Conservation (phyloP, 2,888 invertebrate genomes). For the Tenthredo notha region DNA sequence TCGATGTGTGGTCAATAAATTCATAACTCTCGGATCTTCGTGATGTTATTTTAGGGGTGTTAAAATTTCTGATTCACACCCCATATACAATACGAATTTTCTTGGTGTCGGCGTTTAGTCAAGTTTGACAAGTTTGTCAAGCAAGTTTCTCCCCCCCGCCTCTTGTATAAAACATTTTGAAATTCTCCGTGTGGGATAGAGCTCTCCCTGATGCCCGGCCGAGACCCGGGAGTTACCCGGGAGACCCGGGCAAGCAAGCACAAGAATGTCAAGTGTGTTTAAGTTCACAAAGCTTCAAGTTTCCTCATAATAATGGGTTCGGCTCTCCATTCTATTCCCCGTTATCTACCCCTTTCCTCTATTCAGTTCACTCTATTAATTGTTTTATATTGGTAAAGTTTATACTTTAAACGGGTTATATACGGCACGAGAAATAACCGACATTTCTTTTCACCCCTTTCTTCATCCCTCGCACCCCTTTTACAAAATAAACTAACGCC, state of each 20-base stretch:
- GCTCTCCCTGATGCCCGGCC: constrained; percentile 48
- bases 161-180: not conserved
- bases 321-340: constrained; percentile 43
- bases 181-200: not conserved
- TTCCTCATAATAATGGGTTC: constrained; percentile 59
- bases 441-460: not conserved
- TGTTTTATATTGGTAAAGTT: constrained; percentile 66
- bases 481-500: not conserved
- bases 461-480: too few relatives aligned
- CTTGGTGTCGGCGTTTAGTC: constrained; percentile 10
- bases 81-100: not conserved
- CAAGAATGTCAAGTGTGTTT: constrained; percentile 59
- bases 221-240: constrained; percentile 55
- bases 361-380: constrained; percentile 61
- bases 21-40: too few relatives aligned
- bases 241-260: constrained; percentile 42
- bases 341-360: constrained; percentile 55
- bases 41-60: not conserved
- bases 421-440: not conserved
- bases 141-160: not conserved
- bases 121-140: constrained; percentile 49
- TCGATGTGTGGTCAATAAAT: too few relatives aligned
- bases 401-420: constrained; percentile 58
- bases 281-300: constrained; percentile 57
- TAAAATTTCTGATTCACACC: not conserved